Evolutionary conservation across 92 coral and sea anemone species (phyloP), one percentile per base, ranked within the genome.

Genomic region (Scolanthus callimorphus): DNA sequence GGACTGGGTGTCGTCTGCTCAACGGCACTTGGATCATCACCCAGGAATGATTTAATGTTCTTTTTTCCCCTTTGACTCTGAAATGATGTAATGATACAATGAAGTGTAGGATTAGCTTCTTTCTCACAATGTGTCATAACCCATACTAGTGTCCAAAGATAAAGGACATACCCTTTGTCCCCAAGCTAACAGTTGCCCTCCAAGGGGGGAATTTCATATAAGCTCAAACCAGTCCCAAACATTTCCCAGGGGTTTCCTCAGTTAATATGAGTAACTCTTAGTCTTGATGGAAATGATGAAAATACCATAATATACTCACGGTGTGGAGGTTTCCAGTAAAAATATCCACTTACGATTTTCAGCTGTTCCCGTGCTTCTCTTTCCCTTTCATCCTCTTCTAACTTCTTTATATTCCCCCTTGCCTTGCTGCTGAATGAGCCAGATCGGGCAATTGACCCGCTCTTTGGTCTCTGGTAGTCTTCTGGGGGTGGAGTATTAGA

Each of bases 31-130:
- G 73, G 64, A 49, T 87, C 96, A 60, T 83, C 88, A 27, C 96
- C 96, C 66, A 87, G 65, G 51, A 87, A 67, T 0, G 83, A 69
- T 57, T 51, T 80, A 21, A 87, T 87, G 37, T 74, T 87, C 41
- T 87, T 87, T 49, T 87, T 87, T 2, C 96, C 96, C 60, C 82
- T 69, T 31, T 83, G 96, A 29, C 86, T 87, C 96, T 87, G 62
- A n/a, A n/a, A n/a, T n/a, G n/a, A n/a, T n/a, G n/a, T n/a, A n/a
- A n/a, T n/a, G n/a, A n/a, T n/a, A n/a, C n/a, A n/a, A n/a, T n/a
- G n/a, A n/a, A n/a, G n/a, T n/a, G n/a, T n/a, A n/a, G n/a, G n/a
- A n/a, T n/a, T n/a, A n/a, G n/a, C n/a, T n/a, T n/a, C n/a, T n/a
- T n/a, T n/a, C n/a, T n/a, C n/a, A n/a, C n/a, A n/a, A n/a, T n/a